phyloP scores from a whole-genome alignment of 2,888 invertebrate genomes.

The Eupithecia tripunctaria region DNA sequence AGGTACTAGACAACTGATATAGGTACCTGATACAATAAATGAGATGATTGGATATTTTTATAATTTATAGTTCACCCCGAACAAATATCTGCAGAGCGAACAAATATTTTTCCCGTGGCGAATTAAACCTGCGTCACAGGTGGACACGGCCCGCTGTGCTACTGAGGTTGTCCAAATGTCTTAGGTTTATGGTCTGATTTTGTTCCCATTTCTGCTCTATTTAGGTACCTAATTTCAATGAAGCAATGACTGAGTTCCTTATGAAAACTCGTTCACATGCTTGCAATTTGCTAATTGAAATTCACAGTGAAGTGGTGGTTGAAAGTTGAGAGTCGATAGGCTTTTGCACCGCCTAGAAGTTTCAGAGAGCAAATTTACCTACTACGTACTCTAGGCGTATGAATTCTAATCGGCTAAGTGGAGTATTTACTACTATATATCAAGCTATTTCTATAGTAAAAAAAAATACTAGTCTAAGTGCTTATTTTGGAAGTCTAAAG shows the following conservation, averaged over 20 bases:
- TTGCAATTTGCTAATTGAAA: constrained; percentile 10
- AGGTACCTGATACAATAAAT: neutral
- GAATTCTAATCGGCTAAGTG: neutral
- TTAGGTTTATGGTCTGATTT: neutral
- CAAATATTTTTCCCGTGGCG: neutral
- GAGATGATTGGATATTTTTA: neutral
- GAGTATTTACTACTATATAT: neutral
- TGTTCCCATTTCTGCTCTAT: neutral
- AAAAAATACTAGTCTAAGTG: no score
- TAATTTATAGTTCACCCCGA: neutral
- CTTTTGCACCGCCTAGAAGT: constrained; percentile 4
- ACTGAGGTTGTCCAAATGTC: neutral
- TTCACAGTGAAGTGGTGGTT: neutral
- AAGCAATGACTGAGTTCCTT: neutral
- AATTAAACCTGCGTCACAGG: neutral
- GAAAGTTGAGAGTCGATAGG: neutral
- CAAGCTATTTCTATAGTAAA: no score
- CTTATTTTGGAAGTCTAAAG: no score
- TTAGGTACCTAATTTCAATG: neutral
- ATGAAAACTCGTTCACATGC: neutral
- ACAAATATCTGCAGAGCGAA: neutral
- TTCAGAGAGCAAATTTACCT: neutral
- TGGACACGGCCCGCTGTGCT: neutral
- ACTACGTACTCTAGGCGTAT: neutral
- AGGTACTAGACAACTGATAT: neutral